Evolutionary conservation across 2,797 vertebrate genomes (phyloP).

Genomic region (Tokudaia muenninki): DNA sequence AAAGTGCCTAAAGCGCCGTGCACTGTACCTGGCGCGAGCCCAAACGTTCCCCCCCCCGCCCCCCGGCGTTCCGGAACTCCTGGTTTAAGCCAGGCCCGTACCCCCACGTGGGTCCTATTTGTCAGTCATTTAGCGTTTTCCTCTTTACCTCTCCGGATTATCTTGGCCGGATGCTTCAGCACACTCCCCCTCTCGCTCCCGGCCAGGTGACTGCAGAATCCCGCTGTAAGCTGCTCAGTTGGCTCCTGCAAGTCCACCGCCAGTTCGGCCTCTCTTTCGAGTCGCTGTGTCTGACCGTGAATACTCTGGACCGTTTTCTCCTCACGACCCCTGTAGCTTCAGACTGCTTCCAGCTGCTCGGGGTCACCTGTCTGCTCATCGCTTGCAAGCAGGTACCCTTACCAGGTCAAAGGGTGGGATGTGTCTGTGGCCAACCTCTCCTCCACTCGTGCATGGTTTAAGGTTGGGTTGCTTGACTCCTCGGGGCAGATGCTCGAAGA

Average conservation of each 20-base stretch:
- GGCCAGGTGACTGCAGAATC: slow-evolving; percentile 93
- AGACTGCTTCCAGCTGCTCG: slow-evolving; percentile 97
- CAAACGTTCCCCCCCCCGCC: neutral
- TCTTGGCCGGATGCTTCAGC: neutral
- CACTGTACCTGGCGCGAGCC: neutral
- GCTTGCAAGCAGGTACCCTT: slow-evolving; percentile 95
- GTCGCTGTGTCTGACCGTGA: slow-evolving; percentile 94
- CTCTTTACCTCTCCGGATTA: neutral
- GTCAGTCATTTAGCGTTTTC: neutral
- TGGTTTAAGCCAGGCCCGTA: too few relatives aligned
- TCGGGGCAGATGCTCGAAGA: neutral
- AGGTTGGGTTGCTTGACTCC: neutral
- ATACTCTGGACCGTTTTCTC: slow-evolving; percentile 96
- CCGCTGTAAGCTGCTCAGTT: slow-evolving; percentile 95
- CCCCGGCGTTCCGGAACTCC: neutral
- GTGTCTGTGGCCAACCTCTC: neutral
- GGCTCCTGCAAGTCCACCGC: slow-evolving; percentile 94
- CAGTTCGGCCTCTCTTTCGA: slow-evolving; percentile 94
- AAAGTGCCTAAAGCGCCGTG: neutral
- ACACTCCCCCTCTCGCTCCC: neutral
- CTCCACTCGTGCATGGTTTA: neutral
- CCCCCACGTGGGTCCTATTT: neutral
- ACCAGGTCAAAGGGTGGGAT: neutral
- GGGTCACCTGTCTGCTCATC: slow-evolving; percentile 94
- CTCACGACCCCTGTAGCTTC: slow-evolving; percentile 93